Conservation (phyloP, 1,140 invertebrate species). For the Pogonognathellus flavescens region DNA sequence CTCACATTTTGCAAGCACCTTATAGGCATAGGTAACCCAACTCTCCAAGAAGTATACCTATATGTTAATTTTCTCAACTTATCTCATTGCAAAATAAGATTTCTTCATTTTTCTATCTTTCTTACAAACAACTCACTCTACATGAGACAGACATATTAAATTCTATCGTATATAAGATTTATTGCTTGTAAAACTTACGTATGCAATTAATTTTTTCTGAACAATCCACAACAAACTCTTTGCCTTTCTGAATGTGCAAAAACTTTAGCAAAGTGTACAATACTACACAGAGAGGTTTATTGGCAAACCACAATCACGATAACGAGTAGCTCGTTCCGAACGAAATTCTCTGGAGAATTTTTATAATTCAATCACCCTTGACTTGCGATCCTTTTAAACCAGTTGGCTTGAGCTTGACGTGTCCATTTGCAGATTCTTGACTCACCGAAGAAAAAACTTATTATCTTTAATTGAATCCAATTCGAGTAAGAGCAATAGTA, state of each 20-base stretch:
- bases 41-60: too few relatives aligned
- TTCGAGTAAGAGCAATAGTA: too few relatives aligned
- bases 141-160: background rate
- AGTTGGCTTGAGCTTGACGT: background rate
- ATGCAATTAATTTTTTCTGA: constrained; percentile 19
- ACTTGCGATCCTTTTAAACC: background rate
- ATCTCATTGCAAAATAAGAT: constrained; percentile 20
- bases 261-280: too few relatives aligned
- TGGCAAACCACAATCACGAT: background rate
- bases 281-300: background rate
- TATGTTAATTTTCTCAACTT: constrained; percentile 22
- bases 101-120: background rate
- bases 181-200: constrained; percentile 10
- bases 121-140: background rate
- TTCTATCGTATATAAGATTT: background rate
- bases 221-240: background rate
- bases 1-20: constrained; percentile 14
- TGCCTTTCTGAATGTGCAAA: background rate
- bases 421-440: too few relatives aligned
- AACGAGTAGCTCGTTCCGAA: background rate
- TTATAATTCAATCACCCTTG: constrained; percentile 28
- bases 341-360: constrained; percentile 18
- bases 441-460: too few relatives aligned
- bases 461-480: too few relatives aligned
- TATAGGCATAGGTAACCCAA: background rate